Evolutionary conservation across 37 sponge, comb jelly and placozoan genomes (phyloP).

Genomic region (Spongilla lacustris): DNA sequence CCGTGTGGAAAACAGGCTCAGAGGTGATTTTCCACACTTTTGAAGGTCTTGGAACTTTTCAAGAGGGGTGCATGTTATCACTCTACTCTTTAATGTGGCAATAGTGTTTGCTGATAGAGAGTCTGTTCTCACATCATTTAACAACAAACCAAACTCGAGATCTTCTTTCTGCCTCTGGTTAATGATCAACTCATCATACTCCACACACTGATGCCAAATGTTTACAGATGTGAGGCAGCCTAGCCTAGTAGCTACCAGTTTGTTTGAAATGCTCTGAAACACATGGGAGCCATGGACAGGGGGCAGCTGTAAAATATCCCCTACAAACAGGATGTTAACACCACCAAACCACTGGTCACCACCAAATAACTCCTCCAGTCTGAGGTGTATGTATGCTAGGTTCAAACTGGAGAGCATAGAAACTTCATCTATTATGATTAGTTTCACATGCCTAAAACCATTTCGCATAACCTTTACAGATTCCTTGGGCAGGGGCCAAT

Average conservation of each 20-base stretch:
- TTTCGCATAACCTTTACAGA: constrained; percentile 16
- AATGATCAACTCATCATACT: constrained; percentile 43
- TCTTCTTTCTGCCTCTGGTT: constrained; percentile 50
- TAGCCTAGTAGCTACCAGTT: neutral
- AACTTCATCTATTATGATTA: constrained; percentile 66
- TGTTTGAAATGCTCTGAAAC: constrained; percentile 17
- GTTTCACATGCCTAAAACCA: constrained; percentile 19
- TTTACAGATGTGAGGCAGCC: constrained; percentile 12
- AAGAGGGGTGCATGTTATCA: neutral
- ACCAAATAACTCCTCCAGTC: constrained; percentile 53
- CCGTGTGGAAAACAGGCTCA: constrained; percentile 46
- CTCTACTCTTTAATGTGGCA: too few relatives aligned
- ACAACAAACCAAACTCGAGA: neutral
- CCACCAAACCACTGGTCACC: constrained; percentile 35
- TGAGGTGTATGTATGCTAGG: constrained; percentile 45
- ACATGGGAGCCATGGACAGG: constrained; percentile 33
- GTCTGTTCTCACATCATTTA: constrained; percentile 3
- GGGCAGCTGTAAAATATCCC: constrained; percentile 63
- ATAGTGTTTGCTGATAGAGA: too few relatives aligned
- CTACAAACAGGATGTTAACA: constrained; percentile 38
- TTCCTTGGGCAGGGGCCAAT: constrained; percentile 21
- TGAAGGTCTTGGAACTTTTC: constrained; percentile 2
- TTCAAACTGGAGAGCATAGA: constrained; percentile 44
- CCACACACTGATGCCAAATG: constrained; percentile 20
- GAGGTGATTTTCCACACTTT: constrained; percentile 7